phyloP scores from a whole-genome alignment of 2,888 invertebrate genomes.

The Eristalis tenax region DNA sequence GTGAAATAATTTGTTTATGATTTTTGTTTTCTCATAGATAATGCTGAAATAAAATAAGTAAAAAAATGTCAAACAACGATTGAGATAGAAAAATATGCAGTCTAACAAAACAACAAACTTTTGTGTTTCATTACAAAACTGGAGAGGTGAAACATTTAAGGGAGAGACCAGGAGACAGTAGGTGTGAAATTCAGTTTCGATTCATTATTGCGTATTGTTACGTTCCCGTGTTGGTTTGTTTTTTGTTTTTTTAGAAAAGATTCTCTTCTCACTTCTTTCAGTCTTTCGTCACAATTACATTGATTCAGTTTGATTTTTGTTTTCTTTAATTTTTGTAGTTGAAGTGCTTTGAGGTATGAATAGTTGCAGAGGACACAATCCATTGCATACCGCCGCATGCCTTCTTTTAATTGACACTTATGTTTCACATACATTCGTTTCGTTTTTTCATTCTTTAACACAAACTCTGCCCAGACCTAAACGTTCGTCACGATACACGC shows the following conservation, averaged over 20 bases:
- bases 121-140: not conserved
- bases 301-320: not conserved
- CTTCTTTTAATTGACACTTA: slow-evolving; percentile 60
- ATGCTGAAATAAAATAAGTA: slow-evolving; percentile 61
- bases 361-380: not conserved
- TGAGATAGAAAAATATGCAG: slow-evolving; percentile 5
- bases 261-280: slow-evolving; percentile 51
- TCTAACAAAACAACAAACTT: slow-evolving; percentile 17
- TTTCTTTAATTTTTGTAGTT: slow-evolving; percentile 11
- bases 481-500: slow-evolving; percentile 7
- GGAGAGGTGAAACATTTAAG: slow-evolving; percentile 20
- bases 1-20: slow-evolving; percentile 32
- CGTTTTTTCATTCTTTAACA: not conserved
- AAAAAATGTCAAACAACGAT: slow-evolving; percentile 39
- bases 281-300: slow-evolving; percentile 52
- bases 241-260: not conserved
- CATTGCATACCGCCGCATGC: not conserved
- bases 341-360: not conserved
- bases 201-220: slow-evolving; percentile 31
- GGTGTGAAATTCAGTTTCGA: slow-evolving; percentile 31
- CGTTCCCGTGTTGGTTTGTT: slow-evolving; percentile 13
- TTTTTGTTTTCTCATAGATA: slow-evolving; percentile 39
- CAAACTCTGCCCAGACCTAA: not conserved
- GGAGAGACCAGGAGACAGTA: slow-evolving; percentile 23
- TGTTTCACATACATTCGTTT: slow-evolving; percentile 17